Evolutionary conservation across 2,888 invertebrate genomes (phyloP).

Genomic region (Tetrapedia diversipes): DNA sequence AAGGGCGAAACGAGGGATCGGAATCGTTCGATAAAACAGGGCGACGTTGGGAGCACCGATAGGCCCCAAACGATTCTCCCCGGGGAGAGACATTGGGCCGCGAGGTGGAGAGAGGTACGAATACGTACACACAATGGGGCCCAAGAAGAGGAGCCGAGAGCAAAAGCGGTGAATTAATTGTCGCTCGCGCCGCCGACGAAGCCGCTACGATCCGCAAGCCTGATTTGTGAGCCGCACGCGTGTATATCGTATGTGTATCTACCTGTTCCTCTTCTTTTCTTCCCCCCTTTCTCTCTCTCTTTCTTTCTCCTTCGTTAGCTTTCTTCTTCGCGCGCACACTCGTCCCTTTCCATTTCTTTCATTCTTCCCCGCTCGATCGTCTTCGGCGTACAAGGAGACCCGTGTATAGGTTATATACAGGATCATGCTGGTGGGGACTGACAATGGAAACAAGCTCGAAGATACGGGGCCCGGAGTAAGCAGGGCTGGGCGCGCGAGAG

Average conservation of each 20-base stretch:
- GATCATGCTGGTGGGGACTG: slow-evolving; percentile 65
- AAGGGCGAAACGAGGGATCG: slow-evolving; percentile 66
- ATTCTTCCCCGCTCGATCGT: slow-evolving; percentile 35
- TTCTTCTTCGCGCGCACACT: slow-evolving; percentile 12
- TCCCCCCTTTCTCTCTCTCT: slow-evolving; percentile 22
- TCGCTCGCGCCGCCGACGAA: slow-evolving; percentile 78
- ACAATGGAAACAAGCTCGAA: slow-evolving; percentile 70
- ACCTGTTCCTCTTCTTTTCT: slow-evolving; percentile 28
- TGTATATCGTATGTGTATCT: slow-evolving; percentile 65
- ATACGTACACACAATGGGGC: slow-evolving; percentile 61
- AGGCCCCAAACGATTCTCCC: slow-evolving; percentile 48
- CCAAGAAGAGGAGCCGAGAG: slow-evolving; percentile 63
- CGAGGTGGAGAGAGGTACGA: slow-evolving; percentile 41
- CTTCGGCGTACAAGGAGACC: slow-evolving; percentile 60
- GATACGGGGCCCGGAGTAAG: slow-evolving; percentile 42
- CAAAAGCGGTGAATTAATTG: slow-evolving; percentile 80
- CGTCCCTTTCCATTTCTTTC: slow-evolving; percentile 37
- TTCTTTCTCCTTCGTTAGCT: not conserved
- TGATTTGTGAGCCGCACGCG: slow-evolving; percentile 79
- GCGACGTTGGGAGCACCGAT: slow-evolving; percentile 57
- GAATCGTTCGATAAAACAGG: slow-evolving; percentile 69
- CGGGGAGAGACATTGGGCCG: slow-evolving; percentile 58
- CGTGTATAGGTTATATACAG: slow-evolving; percentile 55
- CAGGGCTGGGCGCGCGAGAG: slow-evolving; percentile 22
- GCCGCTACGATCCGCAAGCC: slow-evolving; percentile 70